Evolutionary conservation across 2,888 invertebrate genomes (phyloP).

Genomic region (Harmothoe impar): DNA sequence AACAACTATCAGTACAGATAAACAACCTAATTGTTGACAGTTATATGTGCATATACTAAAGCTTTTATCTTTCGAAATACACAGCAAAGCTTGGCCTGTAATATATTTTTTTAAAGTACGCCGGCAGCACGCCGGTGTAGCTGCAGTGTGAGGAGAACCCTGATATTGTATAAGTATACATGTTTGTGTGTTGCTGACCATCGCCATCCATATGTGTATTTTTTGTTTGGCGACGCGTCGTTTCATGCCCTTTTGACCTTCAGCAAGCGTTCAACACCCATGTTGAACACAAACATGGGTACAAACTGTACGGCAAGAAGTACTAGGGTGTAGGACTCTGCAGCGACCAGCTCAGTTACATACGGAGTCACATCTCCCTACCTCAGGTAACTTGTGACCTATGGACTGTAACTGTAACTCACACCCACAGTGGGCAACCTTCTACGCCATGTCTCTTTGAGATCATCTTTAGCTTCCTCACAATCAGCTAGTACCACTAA

Average conservation of each 20-base stretch:
- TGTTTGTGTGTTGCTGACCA: slow-evolving; percentile 25
- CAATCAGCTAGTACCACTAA: background rate
- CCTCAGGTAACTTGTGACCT: slow-evolving; percentile 59
- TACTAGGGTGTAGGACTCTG: slow-evolving; percentile 60
- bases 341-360: background rate
- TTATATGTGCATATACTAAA: too few relatives aligned
- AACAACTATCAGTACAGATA: too few relatives aligned
- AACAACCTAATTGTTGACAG: too few relatives aligned
- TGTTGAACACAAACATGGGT: slow-evolving; percentile 54
- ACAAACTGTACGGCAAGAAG: slow-evolving; percentile 46
- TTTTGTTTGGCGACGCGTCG: slow-evolving; percentile 12
- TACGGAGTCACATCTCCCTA: slow-evolving; percentile 38
- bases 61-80: too few relatives aligned
- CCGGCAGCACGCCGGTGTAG: too few relatives aligned
- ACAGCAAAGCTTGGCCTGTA: too few relatives aligned
- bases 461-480: background rate
- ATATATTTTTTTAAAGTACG: too few relatives aligned
- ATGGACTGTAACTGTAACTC: slow-evolving; percentile 7
- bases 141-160: too few relatives aligned
- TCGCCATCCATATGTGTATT: slow-evolving; percentile 22
- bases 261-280: slow-evolving; percentile 56
- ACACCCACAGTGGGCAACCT: background rate
- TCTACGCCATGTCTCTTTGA: background rate
- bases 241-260: slow-evolving; percentile 53
- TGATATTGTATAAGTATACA: too few relatives aligned